Percentiles rank a stretch among this genome's conserved stretches.
phyloP scores from a whole-genome alignment of 1,140 invertebrate species.

The Drosophila micromelanica region DNA sequence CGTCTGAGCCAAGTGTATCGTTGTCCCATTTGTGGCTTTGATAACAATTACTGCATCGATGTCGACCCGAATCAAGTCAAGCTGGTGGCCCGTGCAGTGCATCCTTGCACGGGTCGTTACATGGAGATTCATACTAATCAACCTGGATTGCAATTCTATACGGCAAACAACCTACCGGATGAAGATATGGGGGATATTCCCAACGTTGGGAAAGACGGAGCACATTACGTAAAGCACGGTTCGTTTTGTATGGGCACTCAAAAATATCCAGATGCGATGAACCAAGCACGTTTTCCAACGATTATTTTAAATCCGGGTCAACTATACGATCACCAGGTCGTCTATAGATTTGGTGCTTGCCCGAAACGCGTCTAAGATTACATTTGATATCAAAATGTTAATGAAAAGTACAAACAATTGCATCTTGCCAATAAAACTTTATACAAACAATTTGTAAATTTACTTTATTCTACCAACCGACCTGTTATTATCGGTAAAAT shows the following conservation, averaged over 20 bases:
- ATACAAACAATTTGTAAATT: too few relatives aligned
- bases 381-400: not conserved
- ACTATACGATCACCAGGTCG: constrained; percentile 87
- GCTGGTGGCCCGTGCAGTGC: constrained; percentile 86
- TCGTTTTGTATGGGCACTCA: constrained; percentile 96
- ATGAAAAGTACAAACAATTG: not conserved
- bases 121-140: constrained; percentile 93
- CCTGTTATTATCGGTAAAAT: too few relatives aligned
- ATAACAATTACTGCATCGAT: constrained; percentile 90
- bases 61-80: constrained; percentile 58
- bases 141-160: constrained; percentile 96
- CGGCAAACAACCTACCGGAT: constrained; percentile 90
- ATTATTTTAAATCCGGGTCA: constrained; percentile 90
- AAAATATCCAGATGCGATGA: constrained; percentile 95
- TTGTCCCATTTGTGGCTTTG: constrained; percentile 86
- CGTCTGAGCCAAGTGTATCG: constrained; percentile 77
- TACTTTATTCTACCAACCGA: too few relatives aligned
- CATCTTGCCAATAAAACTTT: too few relatives aligned
- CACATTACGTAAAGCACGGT: constrained; percentile 90
- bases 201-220: constrained; percentile 89
- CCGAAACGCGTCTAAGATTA: constrained; percentile 51
- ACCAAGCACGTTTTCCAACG: constrained; percentile 92
- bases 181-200: constrained; percentile 73
- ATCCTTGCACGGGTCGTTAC: constrained; percentile 89
- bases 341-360: constrained; percentile 86